Evolutionary conservation across 2,888 invertebrate genomes (phyloP), one percentile per base, ranked within the genome.

Genomic region (Lamellibrachia columna): DNA sequence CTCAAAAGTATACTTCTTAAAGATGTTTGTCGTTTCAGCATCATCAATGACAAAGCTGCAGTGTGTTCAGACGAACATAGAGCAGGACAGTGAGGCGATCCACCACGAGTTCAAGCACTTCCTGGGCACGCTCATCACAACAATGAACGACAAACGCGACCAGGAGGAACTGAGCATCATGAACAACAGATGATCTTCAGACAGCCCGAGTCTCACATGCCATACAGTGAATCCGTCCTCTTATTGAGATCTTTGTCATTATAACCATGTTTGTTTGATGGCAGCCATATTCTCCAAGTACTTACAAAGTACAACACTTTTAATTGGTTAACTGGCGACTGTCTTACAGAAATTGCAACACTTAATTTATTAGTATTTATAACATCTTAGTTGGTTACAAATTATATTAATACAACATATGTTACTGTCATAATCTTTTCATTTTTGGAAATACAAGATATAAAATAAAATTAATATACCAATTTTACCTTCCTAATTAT

Each of bases 91-190:
- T 0, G 96, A 96, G 2, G 93, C 94, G 3, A 94, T 96, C 7
- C 93, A 96, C 53, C 94, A 95, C 3, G 96, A 96, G 92, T 96
- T 96, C 94, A 95, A 95, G 92, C 95, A 94, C 28, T 96, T 95
- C 94, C 94, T 96, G 7, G 95, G 95, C 53, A 95, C 94, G 22
- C 94, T 96, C 90, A 94, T 96, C 52, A 94, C 95, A 0, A 95
- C 95, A 28, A 94, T 96, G 94, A 95, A 96, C 22, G 95, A 96
- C 93, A 95, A 95, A 91, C 94, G 95, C 52, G 96, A 96, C 58
- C 95, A 96, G 93, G 96, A 96, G 92, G 96, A 96, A 94, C 95
- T 96, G 6, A 95, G 95, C 93, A 95, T 94, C 90, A 93, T 94
- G 92, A 94, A 94, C 90, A 55, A 90, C 92, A 92, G 93, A 60